Percentiles rank a stretch among this genome's conserved stretches.
Conservation (phyloP, 2,113 vertebrate genomes). For the Varanus komodoensis region DNA sequence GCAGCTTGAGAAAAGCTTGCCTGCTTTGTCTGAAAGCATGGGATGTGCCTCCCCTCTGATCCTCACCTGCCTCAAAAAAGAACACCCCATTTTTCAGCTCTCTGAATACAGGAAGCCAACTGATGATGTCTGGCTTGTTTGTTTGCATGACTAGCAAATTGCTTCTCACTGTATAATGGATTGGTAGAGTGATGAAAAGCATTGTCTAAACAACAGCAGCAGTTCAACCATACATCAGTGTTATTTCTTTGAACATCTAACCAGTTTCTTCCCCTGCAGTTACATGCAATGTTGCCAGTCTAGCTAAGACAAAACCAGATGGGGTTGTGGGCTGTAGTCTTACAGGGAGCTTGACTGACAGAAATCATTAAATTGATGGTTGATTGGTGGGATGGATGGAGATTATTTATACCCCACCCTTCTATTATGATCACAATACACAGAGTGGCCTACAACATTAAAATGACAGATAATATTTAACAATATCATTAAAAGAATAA, state of each 20-base stretch:
- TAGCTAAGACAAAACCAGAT: neutral
- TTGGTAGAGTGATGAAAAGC: neutral
- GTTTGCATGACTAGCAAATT: neutral
- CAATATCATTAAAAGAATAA: neutral
- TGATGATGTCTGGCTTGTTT: neutral
- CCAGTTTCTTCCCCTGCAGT: neutral
- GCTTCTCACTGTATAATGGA: neutral
- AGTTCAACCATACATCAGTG: neutral
- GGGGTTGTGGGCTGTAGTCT: too few species aligned
- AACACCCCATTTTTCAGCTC: neutral
- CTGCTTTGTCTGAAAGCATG: neutral
- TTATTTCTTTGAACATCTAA: neutral
- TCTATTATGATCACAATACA: neutral
- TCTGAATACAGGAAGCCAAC: neutral
- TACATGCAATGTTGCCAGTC: neutral
- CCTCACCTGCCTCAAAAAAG: neutral
- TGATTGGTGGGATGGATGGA: neutral
- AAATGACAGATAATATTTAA: neutral
- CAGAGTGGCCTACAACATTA: neutral
- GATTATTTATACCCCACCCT: neutral
- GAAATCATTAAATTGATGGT: neutral
- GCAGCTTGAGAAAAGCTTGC: rapidly evolving
- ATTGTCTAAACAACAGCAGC: neutral
- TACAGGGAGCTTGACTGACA: neutral
- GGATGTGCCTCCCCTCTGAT: neutral